Conservation (phyloP, 2,113 vertebrate species). For the Caretta caretta region DNA sequence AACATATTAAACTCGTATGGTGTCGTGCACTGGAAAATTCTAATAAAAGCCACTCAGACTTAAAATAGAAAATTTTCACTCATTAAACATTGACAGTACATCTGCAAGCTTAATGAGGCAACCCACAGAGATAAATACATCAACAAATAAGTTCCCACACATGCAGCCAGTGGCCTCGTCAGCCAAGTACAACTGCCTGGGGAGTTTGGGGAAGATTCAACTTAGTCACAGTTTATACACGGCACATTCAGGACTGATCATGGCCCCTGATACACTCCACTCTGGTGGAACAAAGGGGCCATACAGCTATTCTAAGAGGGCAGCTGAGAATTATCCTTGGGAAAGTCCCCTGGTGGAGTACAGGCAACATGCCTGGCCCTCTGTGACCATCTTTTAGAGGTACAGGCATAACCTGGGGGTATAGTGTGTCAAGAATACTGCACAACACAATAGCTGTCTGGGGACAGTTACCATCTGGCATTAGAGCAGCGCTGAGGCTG, state of each 20-base stretch:
- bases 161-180: slow-evolving; percentile 27
- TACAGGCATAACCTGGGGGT: not conserved
- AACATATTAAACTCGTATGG: slow-evolving; percentile 30
- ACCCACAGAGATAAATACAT: slow-evolving; percentile 63
- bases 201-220: slow-evolving; percentile 22
- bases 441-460: not conserved
- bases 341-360: not conserved
- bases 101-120: slow-evolving; percentile 71
- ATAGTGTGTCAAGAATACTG: not conserved
- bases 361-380: not conserved
- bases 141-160: slow-evolving; percentile 61
- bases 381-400: not conserved
- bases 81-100: slow-evolving; percentile 59
- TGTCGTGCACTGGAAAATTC: slow-evolving; percentile 60
- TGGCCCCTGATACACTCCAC: slow-evolving; percentile 15
- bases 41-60: slow-evolving; percentile 52
- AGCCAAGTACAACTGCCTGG: slow-evolving; percentile 27
- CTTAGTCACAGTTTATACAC: slow-evolving; percentile 39
- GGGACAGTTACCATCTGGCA: not conserved
- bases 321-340: slow-evolving; percentile 22
- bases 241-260: slow-evolving; percentile 35
- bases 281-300: not conserved
- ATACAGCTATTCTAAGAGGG: not conserved
- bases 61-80: slow-evolving; percentile 42
- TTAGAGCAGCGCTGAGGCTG: not conserved